These are phyloP conservation scores for Struthidea cinerea DNA, from an alignment of 2,113 vertebrate genomes.

Conservation along the genomic window DNA sequence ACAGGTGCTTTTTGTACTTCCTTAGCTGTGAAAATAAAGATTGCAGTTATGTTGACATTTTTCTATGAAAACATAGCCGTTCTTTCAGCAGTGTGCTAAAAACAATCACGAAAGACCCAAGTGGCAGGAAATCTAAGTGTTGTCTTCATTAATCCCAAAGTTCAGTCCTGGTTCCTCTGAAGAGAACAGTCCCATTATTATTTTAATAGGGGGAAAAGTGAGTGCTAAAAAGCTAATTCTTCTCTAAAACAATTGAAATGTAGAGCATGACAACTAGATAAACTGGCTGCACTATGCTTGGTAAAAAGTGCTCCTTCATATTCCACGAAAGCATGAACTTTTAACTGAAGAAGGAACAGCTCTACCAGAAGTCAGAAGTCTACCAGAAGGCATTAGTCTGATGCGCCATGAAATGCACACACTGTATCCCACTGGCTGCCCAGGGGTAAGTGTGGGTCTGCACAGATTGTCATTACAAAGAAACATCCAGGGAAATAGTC, in stretches of 20 bases:
- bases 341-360: not conserved
- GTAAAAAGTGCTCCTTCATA: not conserved
- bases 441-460: rapidly evolving
- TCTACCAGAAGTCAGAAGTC: not conserved
- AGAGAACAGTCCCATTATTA: not conserved
- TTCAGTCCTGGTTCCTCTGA: not conserved
- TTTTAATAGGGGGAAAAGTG: not conserved
- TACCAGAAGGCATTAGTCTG: not conserved
- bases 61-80: not conserved
- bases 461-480: not conserved
- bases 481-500: not conserved
- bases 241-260: not conserved
- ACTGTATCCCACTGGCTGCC: rapidly evolving
- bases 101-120: not conserved
- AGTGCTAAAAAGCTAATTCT: not conserved
- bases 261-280: not conserved
- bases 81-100: not conserved
- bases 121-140: not conserved
- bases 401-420: not conserved
- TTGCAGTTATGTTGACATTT: not conserved
- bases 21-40: constrained; percentile 78
- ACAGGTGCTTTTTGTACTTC: constrained; percentile 92
- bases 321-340: not conserved
- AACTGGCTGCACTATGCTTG: not conserved
- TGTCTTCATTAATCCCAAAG: not conserved